These are phyloP conservation scores for Celastrina argiolus DNA, from an alignment of 2,888 invertebrate genomes.

Conservation along the genomic window DNA sequence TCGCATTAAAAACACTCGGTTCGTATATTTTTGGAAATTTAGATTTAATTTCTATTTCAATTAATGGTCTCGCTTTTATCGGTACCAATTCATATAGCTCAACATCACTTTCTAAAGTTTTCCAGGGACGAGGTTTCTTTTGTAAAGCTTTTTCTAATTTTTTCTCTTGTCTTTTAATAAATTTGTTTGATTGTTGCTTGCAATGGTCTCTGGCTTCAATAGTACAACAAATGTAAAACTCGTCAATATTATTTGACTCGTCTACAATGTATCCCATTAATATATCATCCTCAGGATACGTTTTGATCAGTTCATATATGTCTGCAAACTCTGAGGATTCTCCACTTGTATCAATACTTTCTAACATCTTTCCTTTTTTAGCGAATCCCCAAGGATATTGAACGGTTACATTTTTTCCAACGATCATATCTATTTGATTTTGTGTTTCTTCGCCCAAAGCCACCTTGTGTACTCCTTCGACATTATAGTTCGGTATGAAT, in stretches of 20 bases:
- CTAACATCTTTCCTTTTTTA: slow-evolving; percentile 78
- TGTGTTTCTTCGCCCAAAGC: slow-evolving; percentile 78
- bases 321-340: slow-evolving; percentile 66
- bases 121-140: slow-evolving; percentile 78
- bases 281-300: slow-evolving; percentile 60
- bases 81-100: slow-evolving; percentile 78
- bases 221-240: slow-evolving; percentile 83
- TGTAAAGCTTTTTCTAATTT: slow-evolving; percentile 76
- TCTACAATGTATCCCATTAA: slow-evolving; percentile 83
- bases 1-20: slow-evolving; percentile 68
- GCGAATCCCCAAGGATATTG: slow-evolving; percentile 86
- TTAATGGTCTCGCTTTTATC: slow-evolving; percentile 74
- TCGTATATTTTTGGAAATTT: slow-evolving; percentile 75
- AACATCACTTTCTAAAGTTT: slow-evolving; percentile 79
- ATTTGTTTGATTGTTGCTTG: slow-evolving; percentile 66
- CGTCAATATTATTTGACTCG: slow-evolving; percentile 78
- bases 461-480: slow-evolving; percentile 76
- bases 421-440: slow-evolving; percentile 78
- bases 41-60: slow-evolving; percentile 83
- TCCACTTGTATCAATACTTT: slow-evolving; percentile 78
- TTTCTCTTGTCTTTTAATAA: slow-evolving; percentile 77
- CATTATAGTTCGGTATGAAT: slow-evolving; percentile 70
- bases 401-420: slow-evolving; percentile 83
- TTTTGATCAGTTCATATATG: slow-evolving; percentile 57
- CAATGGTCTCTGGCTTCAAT: slow-evolving; percentile 74